A percentile compares a stretch with the other conserved stretches of the same genome.
These are phyloP conservation scores for Chloromyia formosa DNA, from an alignment of 2,888 invertebrate species.

Conservation along the genomic window DNA sequence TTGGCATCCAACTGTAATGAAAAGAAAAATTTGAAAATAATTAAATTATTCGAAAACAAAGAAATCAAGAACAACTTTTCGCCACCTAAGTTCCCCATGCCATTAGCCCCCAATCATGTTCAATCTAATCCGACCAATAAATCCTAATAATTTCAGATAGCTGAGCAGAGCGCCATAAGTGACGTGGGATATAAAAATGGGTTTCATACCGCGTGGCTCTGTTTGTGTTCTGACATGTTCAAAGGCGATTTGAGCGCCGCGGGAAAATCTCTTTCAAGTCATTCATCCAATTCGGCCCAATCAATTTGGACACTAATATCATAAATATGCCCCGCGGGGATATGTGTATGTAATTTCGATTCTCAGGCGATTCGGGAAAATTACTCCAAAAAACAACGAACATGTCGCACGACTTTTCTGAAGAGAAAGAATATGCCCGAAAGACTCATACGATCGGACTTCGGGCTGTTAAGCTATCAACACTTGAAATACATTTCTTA, in stretches of 20 bases:
- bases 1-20: slow-evolving; percentile 89
- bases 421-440: slow-evolving; percentile 11
- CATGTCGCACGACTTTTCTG: background rate
- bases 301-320: slow-evolving; percentile 20
- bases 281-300: slow-evolving; percentile 19
- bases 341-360: slow-evolving; percentile 7
- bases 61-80: too few relatives aligned
- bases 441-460: background rate
- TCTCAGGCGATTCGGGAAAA: slow-evolving; percentile 5
- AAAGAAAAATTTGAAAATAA: background rate
- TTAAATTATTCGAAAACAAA: background rate
- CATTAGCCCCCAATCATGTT: background rate
- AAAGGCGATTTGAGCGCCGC: background rate
- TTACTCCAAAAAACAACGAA: slow-evolving; percentile 16
- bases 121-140: background rate
- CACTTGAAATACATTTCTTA: slow-evolving; percentile 25
- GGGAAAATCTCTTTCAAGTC: slow-evolving; percentile 28
- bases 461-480: slow-evolving; percentile 3
- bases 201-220: background rate
- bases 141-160: slow-evolving; percentile 1
- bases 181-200: slow-evolving; percentile 8
- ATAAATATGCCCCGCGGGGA: slow-evolving; percentile 8
- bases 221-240: background rate
- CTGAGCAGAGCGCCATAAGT: background rate
- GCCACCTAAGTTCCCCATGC: too few relatives aligned